Conservation (phyloP, 2,888 invertebrate genomes). For the Phaedon cochleariae region DNA sequence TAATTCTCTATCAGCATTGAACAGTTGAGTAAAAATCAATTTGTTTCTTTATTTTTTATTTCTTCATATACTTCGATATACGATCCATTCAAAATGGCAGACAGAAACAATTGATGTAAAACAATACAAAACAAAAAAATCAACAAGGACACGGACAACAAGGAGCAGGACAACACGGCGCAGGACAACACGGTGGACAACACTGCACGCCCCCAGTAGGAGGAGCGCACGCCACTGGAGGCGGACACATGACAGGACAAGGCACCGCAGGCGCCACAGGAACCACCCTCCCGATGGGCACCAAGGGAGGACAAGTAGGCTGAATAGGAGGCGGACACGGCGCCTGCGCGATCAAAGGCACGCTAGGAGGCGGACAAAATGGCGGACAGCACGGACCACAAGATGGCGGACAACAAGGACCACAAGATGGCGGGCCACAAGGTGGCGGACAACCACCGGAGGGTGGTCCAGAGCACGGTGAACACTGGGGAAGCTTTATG, state of each 20-base stretch:
- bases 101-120: slow-evolving; percentile 10
- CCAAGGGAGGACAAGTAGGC: slow-evolving; percentile 50
- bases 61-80: no score
- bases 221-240: slow-evolving; percentile 43
- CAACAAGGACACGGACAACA: slow-evolving; percentile 44
- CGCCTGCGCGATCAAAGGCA: slow-evolving; percentile 52
- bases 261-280: slow-evolving; percentile 48
- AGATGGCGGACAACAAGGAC: slow-evolving; percentile 33
- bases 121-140: background rate
- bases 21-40: no score
- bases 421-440: slow-evolving; percentile 24
- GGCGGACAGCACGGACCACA: slow-evolving; percentile 54
- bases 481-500: slow-evolving; percentile 47
- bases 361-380: slow-evolving; percentile 48
- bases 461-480: slow-evolving; percentile 32
- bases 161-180: slow-evolving; percentile 17
- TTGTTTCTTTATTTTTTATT: no score
- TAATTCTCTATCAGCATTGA: no score
- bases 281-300: slow-evolving; percentile 50
- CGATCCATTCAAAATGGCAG: slow-evolving; percentile 17
- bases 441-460: slow-evolving; percentile 28
- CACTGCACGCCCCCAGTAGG: slow-evolving; percentile 20
- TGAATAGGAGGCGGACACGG: slow-evolving; percentile 53
- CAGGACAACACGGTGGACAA: slow-evolving; percentile 38
- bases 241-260: slow-evolving; percentile 48